These are phyloP conservation scores for Xanthostigma xanthostigma DNA, from an alignment of 2,888 invertebrate genomes.

Conservation along the genomic window DNA sequence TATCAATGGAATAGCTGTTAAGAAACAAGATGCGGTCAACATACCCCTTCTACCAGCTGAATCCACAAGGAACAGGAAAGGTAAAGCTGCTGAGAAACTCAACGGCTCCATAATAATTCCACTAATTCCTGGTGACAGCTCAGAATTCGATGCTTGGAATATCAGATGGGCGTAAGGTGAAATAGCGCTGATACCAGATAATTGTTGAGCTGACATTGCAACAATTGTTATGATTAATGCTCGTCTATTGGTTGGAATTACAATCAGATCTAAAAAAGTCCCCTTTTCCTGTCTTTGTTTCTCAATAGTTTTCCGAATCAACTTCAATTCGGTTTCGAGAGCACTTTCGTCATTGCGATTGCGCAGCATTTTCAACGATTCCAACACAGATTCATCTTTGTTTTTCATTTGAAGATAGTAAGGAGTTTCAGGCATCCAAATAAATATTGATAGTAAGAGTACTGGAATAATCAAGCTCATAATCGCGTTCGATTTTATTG, in stretches of 20 bases:
- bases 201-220: constrained; percentile 38
- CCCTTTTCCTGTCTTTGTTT: constrained; percentile 36
- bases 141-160: constrained; percentile 27
- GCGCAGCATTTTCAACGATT: constrained; percentile 37
- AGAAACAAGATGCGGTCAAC: background rate
- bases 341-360: constrained; percentile 21
- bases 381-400: constrained; percentile 2
- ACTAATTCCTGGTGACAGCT: background rate
- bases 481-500: constrained; percentile 32
- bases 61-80: background rate
- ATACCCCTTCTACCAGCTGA: background rate
- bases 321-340: constrained; percentile 18
- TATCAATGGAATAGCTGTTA: background rate
- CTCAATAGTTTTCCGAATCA: constrained; percentile 31
- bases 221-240: constrained; percentile 42
- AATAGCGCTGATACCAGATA: constrained; percentile 40
- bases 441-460: constrained; percentile 34
- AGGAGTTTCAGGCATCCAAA: constrained; percentile 39
- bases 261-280: constrained; percentile 32
- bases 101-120: background rate
- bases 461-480: constrained; percentile 39
- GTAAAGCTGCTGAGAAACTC: background rate
- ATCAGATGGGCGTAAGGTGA: constrained; percentile 41
- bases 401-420: constrained; percentile 4
- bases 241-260: constrained; percentile 35